A percentile compares a stretch with the other conserved stretches of the same genome.
Evolutionary conservation across 2,888 invertebrate genomes (phyloP).

Genomic region (Diaprepes abbreviatus): DNA sequence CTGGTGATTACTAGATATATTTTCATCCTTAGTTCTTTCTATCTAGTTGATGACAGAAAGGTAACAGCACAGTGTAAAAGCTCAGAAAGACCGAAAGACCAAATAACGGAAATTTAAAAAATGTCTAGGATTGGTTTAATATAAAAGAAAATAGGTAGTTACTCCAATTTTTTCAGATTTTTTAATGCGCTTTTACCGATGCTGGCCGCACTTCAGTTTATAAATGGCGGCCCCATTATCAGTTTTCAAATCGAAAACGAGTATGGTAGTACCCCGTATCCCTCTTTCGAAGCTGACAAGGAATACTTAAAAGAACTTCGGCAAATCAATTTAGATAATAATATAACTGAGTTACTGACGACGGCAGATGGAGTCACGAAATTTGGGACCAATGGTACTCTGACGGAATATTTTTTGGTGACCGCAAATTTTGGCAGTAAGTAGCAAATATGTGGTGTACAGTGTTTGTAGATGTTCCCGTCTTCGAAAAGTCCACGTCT

Average conservation of each 20-base stretch:
- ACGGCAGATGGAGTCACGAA: conserved; percentile 68
- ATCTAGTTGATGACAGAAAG: too few species aligned
- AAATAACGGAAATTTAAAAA: too few species aligned
- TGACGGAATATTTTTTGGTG: conserved; percentile 61
- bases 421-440: conserved; percentile 70
- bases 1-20: too few species aligned
- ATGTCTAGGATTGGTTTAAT: too few species aligned
- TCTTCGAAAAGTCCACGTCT: too few species aligned
- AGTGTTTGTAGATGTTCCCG: too few species aligned
- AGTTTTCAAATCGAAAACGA: conserved; percentile 95
- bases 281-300: conserved; percentile 56
- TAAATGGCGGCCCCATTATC: conserved; percentile 88
- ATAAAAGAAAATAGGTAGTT: too few species aligned
- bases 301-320: conserved; percentile 67
- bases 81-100: too few species aligned
- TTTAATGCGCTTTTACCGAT: conserved; percentile 61
- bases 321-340: conserved; percentile 61
- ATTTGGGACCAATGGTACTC: conserved; percentile 53
- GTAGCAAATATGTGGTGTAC: conserved; percentile 56
- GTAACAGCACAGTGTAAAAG: too few species aligned
- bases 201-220: conserved; percentile 71
- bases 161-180: conserved; percentile 51
- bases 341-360: conserved; percentile 68
- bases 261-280: conserved; percentile 79
- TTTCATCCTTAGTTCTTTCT: too few species aligned